Conservation (phyloP, 1,140 invertebrate species). For the Drosophila leontia region DNA sequence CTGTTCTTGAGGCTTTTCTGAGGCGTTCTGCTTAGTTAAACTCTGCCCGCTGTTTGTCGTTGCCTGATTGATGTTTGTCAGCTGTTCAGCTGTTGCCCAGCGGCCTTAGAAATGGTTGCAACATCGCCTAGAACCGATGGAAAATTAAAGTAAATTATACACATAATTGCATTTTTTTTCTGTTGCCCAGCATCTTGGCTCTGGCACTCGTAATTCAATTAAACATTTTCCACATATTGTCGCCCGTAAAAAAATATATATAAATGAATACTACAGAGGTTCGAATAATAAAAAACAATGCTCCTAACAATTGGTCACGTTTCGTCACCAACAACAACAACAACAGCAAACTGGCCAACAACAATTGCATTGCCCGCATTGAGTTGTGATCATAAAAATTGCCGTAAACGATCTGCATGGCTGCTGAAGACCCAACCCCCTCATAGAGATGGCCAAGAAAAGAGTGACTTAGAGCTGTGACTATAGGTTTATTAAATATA, state of each 20-base stretch:
- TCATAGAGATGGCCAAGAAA: conserved; percentile 19
- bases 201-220: conserved; percentile 69
- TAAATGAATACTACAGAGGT: conserved; percentile 44
- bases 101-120: conserved; percentile 63
- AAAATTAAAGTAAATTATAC: conserved; percentile 77
- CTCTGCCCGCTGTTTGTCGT: conserved; percentile 47
- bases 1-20: conserved; percentile 69
- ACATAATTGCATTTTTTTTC: conserved; percentile 57
- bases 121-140: conserved; percentile 48
- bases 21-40: conserved; percentile 76
- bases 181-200: conserved; percentile 2
- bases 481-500: not conserved
- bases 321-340: conserved; percentile 64
- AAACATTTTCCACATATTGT: conserved; percentile 71
- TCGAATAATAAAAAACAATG: conserved; percentile 34
- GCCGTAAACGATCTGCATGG: conserved; percentile 34
- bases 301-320: conserved; percentile 70
- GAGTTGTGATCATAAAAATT: conserved; percentile 64
- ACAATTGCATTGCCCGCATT: conserved; percentile 60
- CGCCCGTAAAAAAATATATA: conserved; percentile 23
- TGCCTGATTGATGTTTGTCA: conserved; percentile 79
- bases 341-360: conserved; percentile 17
- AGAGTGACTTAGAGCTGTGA: conserved; percentile 16
- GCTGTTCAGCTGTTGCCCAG: conserved; percentile 50
- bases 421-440: conserved; percentile 1